Conservation (phyloP, 2,888 invertebrate species). For the Schizotus pectinicornis region DNA sequence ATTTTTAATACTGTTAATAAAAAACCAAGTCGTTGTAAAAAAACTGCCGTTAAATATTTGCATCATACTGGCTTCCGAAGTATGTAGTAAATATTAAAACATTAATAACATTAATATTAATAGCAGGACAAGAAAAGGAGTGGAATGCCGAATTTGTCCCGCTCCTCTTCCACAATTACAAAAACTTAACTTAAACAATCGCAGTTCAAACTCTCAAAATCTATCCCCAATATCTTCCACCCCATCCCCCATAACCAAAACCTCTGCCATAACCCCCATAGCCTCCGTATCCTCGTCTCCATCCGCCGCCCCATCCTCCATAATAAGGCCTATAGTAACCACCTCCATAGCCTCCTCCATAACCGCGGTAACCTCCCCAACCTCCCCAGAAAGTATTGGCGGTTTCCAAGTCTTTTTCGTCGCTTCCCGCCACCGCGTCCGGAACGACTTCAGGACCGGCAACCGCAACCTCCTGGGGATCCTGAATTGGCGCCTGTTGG, state of each 20-base stretch:
- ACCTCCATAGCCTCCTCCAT: conserved; percentile 27
- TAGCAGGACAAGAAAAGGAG: too few relatives aligned
- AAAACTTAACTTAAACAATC: neutral
- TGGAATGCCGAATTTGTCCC: too few relatives aligned
- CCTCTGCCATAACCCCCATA: conserved; percentile 27
- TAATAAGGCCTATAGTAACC: conserved; percentile 13
- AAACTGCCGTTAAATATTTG: too few relatives aligned
- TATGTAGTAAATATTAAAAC: too few relatives aligned
- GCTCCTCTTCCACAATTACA: too few relatives aligned
- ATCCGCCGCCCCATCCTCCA: conserved; percentile 17
- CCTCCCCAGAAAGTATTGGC: conserved; percentile 42
- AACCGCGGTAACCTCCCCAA: conserved; percentile 25
- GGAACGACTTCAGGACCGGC: neutral
- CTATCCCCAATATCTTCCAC: conserved; percentile 29
- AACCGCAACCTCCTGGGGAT: neutral
- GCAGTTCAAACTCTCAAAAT: neutral
- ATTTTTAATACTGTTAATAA: too few relatives aligned
- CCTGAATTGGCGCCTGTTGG: neutral
- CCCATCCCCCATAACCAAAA: conserved; percentile 31
- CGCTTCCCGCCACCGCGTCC: neutral
- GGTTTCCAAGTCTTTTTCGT: conserved; percentile 38
- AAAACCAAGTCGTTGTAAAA: too few relatives aligned
- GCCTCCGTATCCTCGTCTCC: conserved; percentile 26
- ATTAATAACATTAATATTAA: too few relatives aligned
- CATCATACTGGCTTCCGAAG: too few relatives aligned